Base-by-base conservation (phyloP, 1,140 invertebrate species). In the Nomia melanderi region DNA sequence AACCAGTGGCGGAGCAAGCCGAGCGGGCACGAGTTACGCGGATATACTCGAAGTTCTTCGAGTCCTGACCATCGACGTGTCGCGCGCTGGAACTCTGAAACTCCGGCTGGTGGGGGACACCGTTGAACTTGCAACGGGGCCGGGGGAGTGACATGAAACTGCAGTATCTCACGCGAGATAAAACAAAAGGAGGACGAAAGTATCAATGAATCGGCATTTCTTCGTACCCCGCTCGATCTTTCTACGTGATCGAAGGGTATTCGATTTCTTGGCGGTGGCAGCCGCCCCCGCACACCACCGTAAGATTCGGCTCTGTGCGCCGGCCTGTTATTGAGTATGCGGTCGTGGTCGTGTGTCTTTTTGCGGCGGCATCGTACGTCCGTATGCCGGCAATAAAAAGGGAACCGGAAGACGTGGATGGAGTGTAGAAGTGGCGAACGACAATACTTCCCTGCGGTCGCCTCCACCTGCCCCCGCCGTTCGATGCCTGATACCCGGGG, bases 361-460 rank as follows among this genome's bases (percentile, higher is more conserved):
- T 82, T 81, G 67, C 81, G 67, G 56, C 62, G 66, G 73, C 73
- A 69, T 47, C 81, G 75, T 74, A 70, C 65, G 66, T 82, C 57
- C 77, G 65, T 82, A 65, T 50, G 62, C 71, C 66, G 65, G 59
- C 82, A 83, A 83, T 83, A 83, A 83, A 83, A 84, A 82, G 71
- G 41, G 71, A 54, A 70, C 73, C 73, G 73, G 81, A 63, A 81
- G 78, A 84, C 83, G 83, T 84, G 83, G 81, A 83, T 77, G 50
- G 83, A 84, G 83, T 83, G 82, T 31, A 83, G 67, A 83, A 84
- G 74, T 66, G 73, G 74, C 67, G 81, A 79, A 79, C 81, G 81
- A 79, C 81, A 84, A 84, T 84, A 67, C 72, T 77, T 73, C 36
- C 56, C 27, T 60, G 54, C 53, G 67, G 62, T 36, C n/a, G 63